phyloP scores from a whole-genome alignment of 2,797 vertebrate species.

The Sebastes aleutianus region DNA sequence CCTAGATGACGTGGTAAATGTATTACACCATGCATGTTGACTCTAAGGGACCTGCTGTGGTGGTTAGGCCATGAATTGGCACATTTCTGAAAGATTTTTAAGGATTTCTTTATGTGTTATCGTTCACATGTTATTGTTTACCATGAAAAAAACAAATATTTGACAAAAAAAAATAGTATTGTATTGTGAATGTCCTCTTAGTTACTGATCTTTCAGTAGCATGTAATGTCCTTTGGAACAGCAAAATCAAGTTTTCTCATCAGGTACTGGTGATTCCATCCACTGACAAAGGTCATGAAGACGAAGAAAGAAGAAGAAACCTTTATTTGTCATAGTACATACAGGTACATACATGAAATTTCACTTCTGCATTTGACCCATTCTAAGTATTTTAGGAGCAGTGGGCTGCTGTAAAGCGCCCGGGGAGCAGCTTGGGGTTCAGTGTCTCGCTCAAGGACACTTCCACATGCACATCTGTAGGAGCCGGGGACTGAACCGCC shows the following conservation, averaged over 20 bases:
- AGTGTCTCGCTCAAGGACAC: too few relatives aligned
- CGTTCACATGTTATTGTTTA: too few relatives aligned
- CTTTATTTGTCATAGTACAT: too few relatives aligned
- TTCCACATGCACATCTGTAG: too few relatives aligned
- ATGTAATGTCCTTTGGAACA: neutral
- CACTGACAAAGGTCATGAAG: neutral
- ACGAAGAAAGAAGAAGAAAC: too few relatives aligned
- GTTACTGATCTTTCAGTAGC: neutral
- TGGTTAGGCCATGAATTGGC: neutral
- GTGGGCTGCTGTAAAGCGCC: too few relatives aligned
- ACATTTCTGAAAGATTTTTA: neutral
- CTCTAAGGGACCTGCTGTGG: neutral
- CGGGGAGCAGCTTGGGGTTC: too few relatives aligned
- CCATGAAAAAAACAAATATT: neutral
- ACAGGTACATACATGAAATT: too few relatives aligned
- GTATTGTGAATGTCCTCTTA: neutral
- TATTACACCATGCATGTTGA: neutral
- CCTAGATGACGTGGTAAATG: neutral
- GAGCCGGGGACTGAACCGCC: too few relatives aligned
- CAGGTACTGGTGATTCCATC: neutral
- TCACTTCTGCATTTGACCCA: too few relatives aligned
- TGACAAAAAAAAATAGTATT: neutral
- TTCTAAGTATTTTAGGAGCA: too few relatives aligned
- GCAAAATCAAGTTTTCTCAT: neutral
- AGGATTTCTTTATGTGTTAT: neutral